These are phyloP conservation scores for Smutsia temminckii DNA, from an alignment of 2,797 vertebrate genomes.

Conservation along the genomic window DNA sequence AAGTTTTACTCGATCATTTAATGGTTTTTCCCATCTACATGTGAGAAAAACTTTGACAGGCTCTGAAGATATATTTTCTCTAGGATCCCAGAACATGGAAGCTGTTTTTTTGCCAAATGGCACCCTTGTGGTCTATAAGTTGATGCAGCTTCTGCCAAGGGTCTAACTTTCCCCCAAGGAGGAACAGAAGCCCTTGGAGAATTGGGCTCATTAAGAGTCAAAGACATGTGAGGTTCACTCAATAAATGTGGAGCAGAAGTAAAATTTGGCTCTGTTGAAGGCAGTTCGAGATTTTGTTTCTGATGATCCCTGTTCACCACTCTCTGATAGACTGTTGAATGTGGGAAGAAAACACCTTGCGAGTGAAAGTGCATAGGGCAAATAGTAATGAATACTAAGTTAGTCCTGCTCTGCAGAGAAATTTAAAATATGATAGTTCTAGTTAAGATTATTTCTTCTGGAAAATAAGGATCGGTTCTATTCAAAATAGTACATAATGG, in stretches of 20 bases:
- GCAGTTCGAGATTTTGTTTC: neutral
- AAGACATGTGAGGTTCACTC: constrained; percentile 12
- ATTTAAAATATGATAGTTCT: constrained; percentile 79
- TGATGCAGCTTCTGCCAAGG: constrained; percentile 15
- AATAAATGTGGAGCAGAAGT: neutral
- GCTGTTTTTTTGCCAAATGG: constrained; percentile 10
- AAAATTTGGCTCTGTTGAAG: constrained; percentile 25
- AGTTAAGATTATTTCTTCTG: constrained; percentile 82
- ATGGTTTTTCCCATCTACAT: neutral
- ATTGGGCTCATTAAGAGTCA: constrained; percentile 43
- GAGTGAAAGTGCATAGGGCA: constrained; percentile 62
- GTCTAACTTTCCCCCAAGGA: neutral
- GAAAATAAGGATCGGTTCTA: constrained; percentile 81
- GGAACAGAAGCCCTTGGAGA: constrained; percentile 8
- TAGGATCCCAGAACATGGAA: neutral
- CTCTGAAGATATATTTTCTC: constrained; percentile 21
- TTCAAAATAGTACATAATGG: constrained; percentile 73
- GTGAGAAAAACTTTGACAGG: constrained; percentile 9
- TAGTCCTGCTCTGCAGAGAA: constrained; percentile 59
- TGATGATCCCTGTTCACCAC: neutral
- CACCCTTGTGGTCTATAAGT: neutral
- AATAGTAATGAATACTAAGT: constrained; percentile 80
- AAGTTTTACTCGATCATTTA: constrained; percentile 27
- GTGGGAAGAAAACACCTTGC: constrained; percentile 32
- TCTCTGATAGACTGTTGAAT: constrained; percentile 35